These are phyloP conservation scores for Pyrrhia umbra DNA, from an alignment of 2,888 invertebrate genomes.

Conservation along the genomic window DNA sequence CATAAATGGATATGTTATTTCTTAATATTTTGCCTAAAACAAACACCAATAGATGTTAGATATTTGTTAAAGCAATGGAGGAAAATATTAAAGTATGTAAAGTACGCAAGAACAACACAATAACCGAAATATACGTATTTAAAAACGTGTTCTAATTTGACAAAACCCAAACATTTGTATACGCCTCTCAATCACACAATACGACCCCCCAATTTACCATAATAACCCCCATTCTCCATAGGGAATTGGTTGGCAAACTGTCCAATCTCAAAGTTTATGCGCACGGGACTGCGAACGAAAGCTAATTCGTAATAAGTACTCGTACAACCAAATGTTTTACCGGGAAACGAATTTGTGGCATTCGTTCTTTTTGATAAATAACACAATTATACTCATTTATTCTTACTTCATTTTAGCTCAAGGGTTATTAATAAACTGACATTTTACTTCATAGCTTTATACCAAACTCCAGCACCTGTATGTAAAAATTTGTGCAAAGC, in stretches of 20 bases:
- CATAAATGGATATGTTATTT: too few relatives aligned
- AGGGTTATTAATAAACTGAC: background rate
- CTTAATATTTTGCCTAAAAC: background rate
- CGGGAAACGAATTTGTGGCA: constrained; percentile 29
- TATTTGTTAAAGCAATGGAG: too few relatives aligned
- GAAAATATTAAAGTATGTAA: too few relatives aligned
- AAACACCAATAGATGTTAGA: too few relatives aligned
- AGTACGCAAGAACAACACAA: too few relatives aligned
- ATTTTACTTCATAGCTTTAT: background rate
- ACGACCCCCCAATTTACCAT: constrained; percentile 35
- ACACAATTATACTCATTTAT: background rate
- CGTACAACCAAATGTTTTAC: constrained; percentile 35
- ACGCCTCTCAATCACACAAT: constrained; percentile 27
- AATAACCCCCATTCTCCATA: constrained; percentile 27
- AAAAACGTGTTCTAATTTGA: background rate
- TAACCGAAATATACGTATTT: background rate
- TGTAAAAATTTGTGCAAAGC: background rate
- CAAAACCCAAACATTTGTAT: background rate
- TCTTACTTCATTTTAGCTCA: background rate
- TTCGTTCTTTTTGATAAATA: constrained; percentile 23
- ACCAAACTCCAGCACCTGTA: background rate
- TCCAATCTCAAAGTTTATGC: constrained; percentile 47
- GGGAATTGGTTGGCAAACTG: constrained; percentile 42
- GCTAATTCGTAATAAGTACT: constrained; percentile 55
- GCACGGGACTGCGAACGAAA: constrained; percentile 32